Conservation (phyloP, 2,888 invertebrate genomes). For the Luffia ferchaultella region DNA sequence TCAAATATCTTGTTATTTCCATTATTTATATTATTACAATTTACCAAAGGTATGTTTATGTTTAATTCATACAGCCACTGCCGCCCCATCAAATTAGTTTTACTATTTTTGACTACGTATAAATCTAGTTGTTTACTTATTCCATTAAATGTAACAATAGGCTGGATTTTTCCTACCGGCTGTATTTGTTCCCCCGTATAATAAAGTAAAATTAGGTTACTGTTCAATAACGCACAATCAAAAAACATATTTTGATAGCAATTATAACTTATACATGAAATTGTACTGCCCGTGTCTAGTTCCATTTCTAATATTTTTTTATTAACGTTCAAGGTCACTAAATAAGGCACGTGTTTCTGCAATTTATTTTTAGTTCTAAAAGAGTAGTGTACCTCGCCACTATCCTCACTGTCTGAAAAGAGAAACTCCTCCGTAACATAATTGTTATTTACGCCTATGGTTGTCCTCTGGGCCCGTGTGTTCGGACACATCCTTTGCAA, state of each 20-base stretch:
- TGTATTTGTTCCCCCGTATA: slow-evolving; percentile 12
- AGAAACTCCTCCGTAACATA: neutral
- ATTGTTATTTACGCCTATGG: neutral
- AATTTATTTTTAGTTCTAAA: no score
- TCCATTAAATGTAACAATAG: slow-evolving; percentile 5
- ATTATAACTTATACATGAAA: slow-evolving; percentile 14
- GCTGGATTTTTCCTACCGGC: slow-evolving; percentile 7
- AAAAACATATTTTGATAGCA: slow-evolving; percentile 6
- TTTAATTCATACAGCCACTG: slow-evolving; percentile 12
- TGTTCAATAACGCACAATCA: neutral
- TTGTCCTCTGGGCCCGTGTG: neutral
- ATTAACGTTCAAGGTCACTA: no score
- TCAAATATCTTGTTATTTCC: neutral
- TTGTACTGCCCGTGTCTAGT: slow-evolving; percentile 14
- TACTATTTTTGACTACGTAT: slow-evolving; percentile 7
- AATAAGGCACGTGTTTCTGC: no score
- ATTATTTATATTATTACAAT: slow-evolving; percentile 3
- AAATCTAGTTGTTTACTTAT: slow-evolving; percentile 3
- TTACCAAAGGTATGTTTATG: slow-evolving; percentile 4
- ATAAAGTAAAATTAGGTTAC: slow-evolving; percentile 7
- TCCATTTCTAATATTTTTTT: no score
- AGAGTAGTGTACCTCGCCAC: no score
- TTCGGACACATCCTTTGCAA: slow-evolving; percentile 7
- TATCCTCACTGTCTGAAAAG: neutral
- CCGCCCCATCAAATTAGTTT: slow-evolving; percentile 15